These are phyloP conservation scores for Eubucco bourcierii DNA, from an alignment of 2,113 vertebrate species.

Conservation along the genomic window DNA sequence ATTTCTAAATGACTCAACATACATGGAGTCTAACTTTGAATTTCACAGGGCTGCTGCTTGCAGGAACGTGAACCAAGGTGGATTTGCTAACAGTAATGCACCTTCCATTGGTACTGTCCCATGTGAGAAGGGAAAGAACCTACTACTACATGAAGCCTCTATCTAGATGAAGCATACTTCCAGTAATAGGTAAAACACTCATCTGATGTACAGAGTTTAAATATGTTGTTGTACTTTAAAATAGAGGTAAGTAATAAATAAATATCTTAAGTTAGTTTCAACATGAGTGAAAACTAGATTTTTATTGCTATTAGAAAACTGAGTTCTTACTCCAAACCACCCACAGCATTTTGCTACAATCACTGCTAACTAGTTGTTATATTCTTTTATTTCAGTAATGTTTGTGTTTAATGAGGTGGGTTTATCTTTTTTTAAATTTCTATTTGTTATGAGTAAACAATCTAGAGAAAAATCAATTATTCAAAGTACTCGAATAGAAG, in stretches of 20 bases:
- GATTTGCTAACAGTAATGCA: background rate
- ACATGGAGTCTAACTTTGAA: background rate
- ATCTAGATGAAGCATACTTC: background rate
- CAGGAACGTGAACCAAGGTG: background rate
- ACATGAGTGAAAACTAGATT: background rate
- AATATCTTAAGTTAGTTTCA: background rate
- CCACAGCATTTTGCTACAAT: background rate
- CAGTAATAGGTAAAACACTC: background rate
- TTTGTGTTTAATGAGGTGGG: background rate
- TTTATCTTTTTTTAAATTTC: background rate
- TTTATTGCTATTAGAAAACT: background rate
- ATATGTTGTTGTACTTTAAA: background rate
- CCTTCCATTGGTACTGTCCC: background rate
- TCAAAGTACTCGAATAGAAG: background rate
- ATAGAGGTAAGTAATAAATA: background rate
- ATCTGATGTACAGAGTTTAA: background rate
- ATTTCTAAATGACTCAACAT: background rate
- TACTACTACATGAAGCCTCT: background rate
- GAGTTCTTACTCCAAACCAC: background rate
- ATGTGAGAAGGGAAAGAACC: background rate
- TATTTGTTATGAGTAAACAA: background rate
- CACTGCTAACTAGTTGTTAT: background rate
- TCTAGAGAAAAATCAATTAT: background rate
- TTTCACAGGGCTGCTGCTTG: background rate
- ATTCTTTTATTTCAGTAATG: background rate